A percentile compares a stretch with the other conserved stretches of the same genome.
These are phyloP conservation scores for Mamestra brassicae DNA, from an alignment of 2,888 invertebrate genomes.

Conservation along the genomic window DNA sequence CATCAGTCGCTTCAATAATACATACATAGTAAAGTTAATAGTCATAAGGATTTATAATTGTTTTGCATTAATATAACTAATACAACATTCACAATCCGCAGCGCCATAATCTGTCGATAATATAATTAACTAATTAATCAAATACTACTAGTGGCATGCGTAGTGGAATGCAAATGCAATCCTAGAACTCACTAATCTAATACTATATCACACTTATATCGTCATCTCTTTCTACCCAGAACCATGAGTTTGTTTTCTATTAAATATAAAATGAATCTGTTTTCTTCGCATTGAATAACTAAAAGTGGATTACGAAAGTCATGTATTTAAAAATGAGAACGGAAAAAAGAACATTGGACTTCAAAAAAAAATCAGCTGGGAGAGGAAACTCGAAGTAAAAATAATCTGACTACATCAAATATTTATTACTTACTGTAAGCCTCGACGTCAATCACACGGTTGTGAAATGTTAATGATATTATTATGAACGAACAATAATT, in stretches of 20 bases:
- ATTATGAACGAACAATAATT: neutral
- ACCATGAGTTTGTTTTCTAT: neutral
- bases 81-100: constrained; percentile 9
- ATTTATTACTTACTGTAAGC: constrained; percentile 39
- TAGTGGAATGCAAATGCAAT: neutral
- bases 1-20: too few species aligned
- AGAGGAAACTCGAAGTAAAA: constrained; percentile 16
- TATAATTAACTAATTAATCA: constrained; percentile 26
- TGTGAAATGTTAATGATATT: constrained; percentile 10
- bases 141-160: neutral
- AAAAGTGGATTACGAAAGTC: constrained; percentile 4
- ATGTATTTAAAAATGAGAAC: constrained; percentile 33
- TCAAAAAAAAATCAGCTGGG: constrained; percentile 1
- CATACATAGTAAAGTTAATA: neutral
- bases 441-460: constrained; percentile 9
- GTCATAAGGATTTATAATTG: constrained; percentile 22
- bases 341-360: constrained; percentile 5
- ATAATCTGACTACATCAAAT: constrained; percentile 40
- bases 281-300: constrained; percentile 9
- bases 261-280: neutral
- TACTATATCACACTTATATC: neutral
- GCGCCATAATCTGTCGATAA: constrained; percentile 23
- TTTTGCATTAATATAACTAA: constrained; percentile 19
- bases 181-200: neutral
- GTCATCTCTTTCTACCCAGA: neutral